Evolutionary conservation across 1,140 invertebrate species (phyloP).

Genomic region (Lordiphosa mommai): DNA sequence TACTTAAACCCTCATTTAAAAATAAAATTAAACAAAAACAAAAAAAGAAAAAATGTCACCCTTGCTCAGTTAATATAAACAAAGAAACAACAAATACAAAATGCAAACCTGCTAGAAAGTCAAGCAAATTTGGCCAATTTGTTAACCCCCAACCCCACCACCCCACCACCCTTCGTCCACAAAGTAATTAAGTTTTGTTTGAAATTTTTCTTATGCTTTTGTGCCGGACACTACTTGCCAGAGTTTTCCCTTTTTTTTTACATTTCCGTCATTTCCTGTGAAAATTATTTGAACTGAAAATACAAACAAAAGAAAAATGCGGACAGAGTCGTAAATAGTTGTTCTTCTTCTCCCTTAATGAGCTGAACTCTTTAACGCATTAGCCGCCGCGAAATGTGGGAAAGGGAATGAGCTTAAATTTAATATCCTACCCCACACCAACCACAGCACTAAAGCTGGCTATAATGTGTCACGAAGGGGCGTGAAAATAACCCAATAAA

Average conservation of each 20-base stretch:
- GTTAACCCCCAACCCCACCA: conserved; percentile 12
- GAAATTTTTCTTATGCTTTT: conserved; percentile 65
- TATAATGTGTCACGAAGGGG: conserved; percentile 38
- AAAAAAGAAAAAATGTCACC: conserved; percentile 47
- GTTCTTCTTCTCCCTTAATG: conserved; percentile 38
- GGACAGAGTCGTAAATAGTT: conserved; percentile 43
- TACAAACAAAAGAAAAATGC: conserved; percentile 41
- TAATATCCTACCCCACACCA: conserved; percentile 25
- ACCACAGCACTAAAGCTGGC: conserved; percentile 5
- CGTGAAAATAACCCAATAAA: conserved; percentile 25
- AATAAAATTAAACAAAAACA: neutral
- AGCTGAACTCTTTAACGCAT: conserved; percentile 64
- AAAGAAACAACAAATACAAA: conserved; percentile 51
- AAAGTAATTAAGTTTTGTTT: conserved; percentile 75
- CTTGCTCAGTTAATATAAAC: conserved; percentile 73
- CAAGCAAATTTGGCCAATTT: conserved; percentile 75
- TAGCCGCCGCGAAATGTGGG: conserved; percentile 29
- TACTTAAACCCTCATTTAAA: conserved; percentile 76
- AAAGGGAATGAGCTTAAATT: conserved; percentile 40
- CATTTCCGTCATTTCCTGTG: conserved; percentile 32
- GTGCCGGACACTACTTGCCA: conserved; percentile 55
- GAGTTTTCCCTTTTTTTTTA: conserved; percentile 27
- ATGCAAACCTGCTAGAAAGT: conserved; percentile 64
- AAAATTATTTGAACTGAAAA: conserved; percentile 57
- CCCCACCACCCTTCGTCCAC: neutral